Percentiles rank a stretch among this genome's conserved stretches.
Evolutionary conservation across 2,797 vertebrate species (phyloP).

Genomic region (Acanthiza pusilla): DNA sequence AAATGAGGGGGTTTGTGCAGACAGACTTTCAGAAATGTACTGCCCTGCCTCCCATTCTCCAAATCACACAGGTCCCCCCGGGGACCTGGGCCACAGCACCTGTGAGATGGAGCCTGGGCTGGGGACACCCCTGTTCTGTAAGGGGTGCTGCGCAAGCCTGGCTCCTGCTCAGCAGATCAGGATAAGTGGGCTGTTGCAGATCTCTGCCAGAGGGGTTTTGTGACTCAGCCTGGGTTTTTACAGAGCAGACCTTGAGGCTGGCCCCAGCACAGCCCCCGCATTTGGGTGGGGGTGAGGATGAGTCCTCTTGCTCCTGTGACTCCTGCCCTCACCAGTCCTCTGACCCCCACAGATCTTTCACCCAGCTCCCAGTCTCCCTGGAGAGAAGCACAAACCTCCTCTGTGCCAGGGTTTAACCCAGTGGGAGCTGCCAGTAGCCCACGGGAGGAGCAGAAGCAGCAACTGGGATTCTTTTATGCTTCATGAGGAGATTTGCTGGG

Average conservation of each 20-base stretch:
- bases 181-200: not conserved
- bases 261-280: not conserved
- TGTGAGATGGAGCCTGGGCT: not conserved
- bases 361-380: not conserved
- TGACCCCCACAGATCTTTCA: not conserved
- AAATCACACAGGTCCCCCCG: fast-evolving
- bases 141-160: not conserved
- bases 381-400: not conserved
- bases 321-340: not conserved
- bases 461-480: not conserved
- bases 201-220: not conserved
- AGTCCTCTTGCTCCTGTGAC: not conserved
- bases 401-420: not conserved
- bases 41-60: not conserved
- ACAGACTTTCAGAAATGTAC: not conserved
- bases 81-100: not conserved
- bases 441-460: not conserved
- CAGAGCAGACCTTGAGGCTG: not conserved
- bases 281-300: not conserved
- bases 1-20: not conserved
- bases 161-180: not conserved
- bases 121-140: not conserved
- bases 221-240: not conserved
- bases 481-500: not conserved
- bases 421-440: not conserved